Evolutionary conservation across 2,113 vertebrate species (phyloP), one percentile per base, ranked within the genome.

Genomic region (Glareola pratincola): DNA sequence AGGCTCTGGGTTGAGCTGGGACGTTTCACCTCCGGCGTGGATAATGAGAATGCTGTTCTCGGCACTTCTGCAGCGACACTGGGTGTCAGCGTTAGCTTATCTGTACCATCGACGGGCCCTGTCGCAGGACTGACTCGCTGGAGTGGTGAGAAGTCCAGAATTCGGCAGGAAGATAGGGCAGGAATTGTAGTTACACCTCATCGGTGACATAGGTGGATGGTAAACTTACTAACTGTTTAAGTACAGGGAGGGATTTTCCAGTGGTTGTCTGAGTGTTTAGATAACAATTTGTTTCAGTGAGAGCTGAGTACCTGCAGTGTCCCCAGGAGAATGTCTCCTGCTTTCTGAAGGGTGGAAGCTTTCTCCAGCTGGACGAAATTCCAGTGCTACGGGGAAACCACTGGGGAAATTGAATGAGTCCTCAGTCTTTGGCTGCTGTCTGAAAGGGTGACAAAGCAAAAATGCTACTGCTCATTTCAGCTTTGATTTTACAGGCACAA

Each of bases 401-500:
- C 51, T 24, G 62, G 68, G 84, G 76, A 73, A 91, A 85, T 30
- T 4, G 78, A 93, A 69, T 26, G 41, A 66, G 23, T 74, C 59
- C 66, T 91, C 64, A 43, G 10, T 64, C 91, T 78, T 32, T 73
- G 76, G 30, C 92, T 10, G 22, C 82, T 85, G n/a, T 82, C 22
- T 2, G 41, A 91, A 89, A 76, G 39, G 47, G 71, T 91, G 87
- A 91, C 91, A 85, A 82, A 82, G 91, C 92, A 83, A 78, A 92
- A 97, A 88, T 8, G 43, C 89, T 69, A 10, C 80, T 76, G 78
- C 68, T 85, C 5, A 15, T 57, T 78, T 73, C 63, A 76, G 12
- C 66, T 95, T 69, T 83, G 87, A 74, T 92, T 94, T 82, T 63
- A 47, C 74, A 76, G 89, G 94, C 89, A 91, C 81, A n/a, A 69